Evolutionary conservation across 2,888 invertebrate genomes (phyloP).

Genomic region (Caenorhabditis wallacei): DNA sequence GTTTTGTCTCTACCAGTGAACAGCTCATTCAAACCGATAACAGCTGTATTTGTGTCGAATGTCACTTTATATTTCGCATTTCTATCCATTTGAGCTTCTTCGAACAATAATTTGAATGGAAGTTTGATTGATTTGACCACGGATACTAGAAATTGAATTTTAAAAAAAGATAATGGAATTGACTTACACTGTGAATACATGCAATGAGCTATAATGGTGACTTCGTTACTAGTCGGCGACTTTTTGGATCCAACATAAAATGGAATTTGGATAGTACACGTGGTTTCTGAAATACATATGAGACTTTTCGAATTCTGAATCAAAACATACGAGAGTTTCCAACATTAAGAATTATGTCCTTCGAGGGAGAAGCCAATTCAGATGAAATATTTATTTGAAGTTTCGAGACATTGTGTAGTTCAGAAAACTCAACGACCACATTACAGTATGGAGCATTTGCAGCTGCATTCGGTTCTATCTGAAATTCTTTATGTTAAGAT

Average conservation of each 20-base stretch:
- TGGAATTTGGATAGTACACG: conserved; percentile 33
- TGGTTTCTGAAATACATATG: conserved; percentile 30
- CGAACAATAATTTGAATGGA: conserved; percentile 56
- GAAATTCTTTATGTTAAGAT: neutral
- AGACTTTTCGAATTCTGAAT: neutral
- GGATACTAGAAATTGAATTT: conserved; percentile 25
- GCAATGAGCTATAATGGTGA: conserved; percentile 51
- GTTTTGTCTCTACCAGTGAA: conserved; percentile 41
- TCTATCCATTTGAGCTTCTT: conserved; percentile 46
- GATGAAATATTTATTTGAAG: conserved; percentile 52
- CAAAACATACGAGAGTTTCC: conserved; percentile 31
- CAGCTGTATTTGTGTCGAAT: conserved; percentile 52
- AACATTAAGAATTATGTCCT: conserved; percentile 40
- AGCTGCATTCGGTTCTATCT: conserved; percentile 60
- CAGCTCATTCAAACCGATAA: conserved; percentile 46
- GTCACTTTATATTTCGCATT: conserved; percentile 60
- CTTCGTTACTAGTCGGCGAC: conserved; percentile 36
- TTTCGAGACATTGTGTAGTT: conserved; percentile 33
- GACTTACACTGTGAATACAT: conserved; percentile 41
- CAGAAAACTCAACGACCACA: conserved; percentile 31
- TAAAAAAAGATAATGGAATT: neutral
- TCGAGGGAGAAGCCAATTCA: conserved; percentile 40
- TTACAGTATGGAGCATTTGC: conserved; percentile 53
- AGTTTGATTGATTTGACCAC: conserved; percentile 26
- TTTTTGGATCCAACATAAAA: conserved; percentile 56